A percentile compares a stretch with the other conserved stretches of the same genome.
These are phyloP conservation scores for Maniola jurtina DNA, from an alignment of 1,140 invertebrate genomes.

Conservation along the genomic window DNA sequence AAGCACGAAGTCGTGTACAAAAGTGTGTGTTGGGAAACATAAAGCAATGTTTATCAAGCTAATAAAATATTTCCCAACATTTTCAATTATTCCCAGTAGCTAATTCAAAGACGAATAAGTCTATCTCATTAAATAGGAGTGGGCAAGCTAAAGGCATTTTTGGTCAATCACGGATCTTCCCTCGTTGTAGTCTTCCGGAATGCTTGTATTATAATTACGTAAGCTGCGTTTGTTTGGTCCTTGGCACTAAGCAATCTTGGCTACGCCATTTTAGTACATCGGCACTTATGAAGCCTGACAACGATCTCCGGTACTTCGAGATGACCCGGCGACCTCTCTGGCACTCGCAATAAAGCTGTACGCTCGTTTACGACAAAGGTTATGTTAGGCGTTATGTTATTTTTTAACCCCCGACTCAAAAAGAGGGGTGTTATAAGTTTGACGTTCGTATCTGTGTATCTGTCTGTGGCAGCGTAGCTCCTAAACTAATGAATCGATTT, in stretches of 20 bases:
- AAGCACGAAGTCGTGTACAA: too few species aligned
- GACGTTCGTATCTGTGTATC: too few species aligned
- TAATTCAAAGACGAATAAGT: conserved; percentile 44
- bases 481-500: too few species aligned
- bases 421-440: too few species aligned
- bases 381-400: conserved; percentile 16
- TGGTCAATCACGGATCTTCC: conserved; percentile 46
- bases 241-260: conserved; percentile 22
- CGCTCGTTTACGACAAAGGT: conserved; percentile 25
- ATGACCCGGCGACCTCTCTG: conserved; percentile 47
- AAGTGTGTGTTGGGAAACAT: neutral
- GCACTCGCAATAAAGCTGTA: conserved; percentile 47
- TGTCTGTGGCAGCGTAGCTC: too few species aligned
- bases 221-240: conserved; percentile 35
- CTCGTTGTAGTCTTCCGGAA: conserved; percentile 28
- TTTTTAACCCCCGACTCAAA: too few species aligned
- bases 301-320: conserved; percentile 40
- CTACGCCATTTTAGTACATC: conserved; percentile 36
- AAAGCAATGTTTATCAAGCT: neutral
- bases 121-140: conserved; percentile 47
- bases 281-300: conserved; percentile 45
- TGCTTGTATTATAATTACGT: conserved; percentile 42
- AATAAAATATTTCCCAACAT: neutral
- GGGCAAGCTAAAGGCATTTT: conserved; percentile 46
- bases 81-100: conserved; percentile 30